Evolutionary conservation across 2,113 vertebrate genomes (phyloP), one percentile per base, ranked within the genome.

Genomic region (Ptychochromis oligacanthus): DNA sequence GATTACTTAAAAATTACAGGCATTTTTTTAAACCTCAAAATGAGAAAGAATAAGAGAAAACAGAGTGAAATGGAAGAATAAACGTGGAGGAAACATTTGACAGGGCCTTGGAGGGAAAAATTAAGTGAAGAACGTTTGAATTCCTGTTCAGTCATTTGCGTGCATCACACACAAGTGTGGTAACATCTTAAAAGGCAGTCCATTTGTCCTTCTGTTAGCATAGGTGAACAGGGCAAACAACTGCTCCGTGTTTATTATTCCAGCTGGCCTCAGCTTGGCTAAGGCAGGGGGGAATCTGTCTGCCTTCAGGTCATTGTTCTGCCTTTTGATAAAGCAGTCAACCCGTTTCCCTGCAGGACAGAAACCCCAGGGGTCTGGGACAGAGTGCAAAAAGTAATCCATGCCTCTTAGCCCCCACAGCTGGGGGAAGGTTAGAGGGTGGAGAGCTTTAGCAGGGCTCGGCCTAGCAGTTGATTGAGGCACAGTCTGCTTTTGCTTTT

Each of bases 401-500:
- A 11, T 56, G 40, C 13, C 22, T 43, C 58, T 46, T 12, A 13
- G 79, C 43, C 64, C 57, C 79, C 13, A 12, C 54, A 76, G 79
- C 82, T 34, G 75, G 65, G 67, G 43, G n/a, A n/a, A n/a, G n/a
- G n/a, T n/a, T n/a, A n/a, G 76, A 20, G 52, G 52, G 43, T 2
- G 43, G 38, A 15, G 78, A 82, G 64, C 77, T 80, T 83, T 81
- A 18, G 20, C n/a, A 54, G 59, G 38, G 83, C 79, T 80, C 0
- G 20, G 91, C 90, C 96, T 95, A 99, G 95, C 97, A 98, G 94
- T 97, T 98, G 94, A 98, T 97, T 85, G 97, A 95, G 91, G 97
- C 94, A 87, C 96, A 96, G 95, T 99, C 98, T 77, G 96, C 95
- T 95, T 97, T 99, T 67, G 97, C 97, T 93, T 99, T 99, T 77